Conservation (phyloP, 2,888 invertebrate species). For the Apomyelois bistriatella region DNA sequence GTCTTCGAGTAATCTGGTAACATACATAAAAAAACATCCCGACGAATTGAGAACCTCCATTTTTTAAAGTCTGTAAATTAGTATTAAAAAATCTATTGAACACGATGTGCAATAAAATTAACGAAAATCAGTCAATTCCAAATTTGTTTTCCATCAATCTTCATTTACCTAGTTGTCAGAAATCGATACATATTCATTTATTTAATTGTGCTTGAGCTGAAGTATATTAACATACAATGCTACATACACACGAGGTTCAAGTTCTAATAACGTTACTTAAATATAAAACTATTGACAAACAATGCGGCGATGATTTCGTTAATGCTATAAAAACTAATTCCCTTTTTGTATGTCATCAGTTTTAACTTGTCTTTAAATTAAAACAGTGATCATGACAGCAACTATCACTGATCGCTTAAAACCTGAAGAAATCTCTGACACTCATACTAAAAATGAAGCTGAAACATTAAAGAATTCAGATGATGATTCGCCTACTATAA, state of each 20-base stretch:
- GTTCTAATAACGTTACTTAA: constrained; percentile 13
- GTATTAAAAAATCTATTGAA: too few species aligned
- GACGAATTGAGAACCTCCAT: too few species aligned
- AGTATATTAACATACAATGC: constrained; percentile 14
- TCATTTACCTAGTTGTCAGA: not conserved
- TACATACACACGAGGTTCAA: constrained; percentile 12
- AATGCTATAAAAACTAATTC: not conserved
- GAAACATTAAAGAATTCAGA: constrained; percentile 16
- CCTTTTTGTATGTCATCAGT: not conserved
- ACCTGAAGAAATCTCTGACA: not conserved
- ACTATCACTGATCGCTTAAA: constrained; percentile 12
- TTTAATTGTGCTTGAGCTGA: not conserved
- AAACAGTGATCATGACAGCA: not conserved
- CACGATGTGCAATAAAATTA: not conserved
- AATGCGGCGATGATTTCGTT: constrained; percentile 13
- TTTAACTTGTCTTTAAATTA: not conserved
- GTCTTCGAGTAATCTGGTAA: too few species aligned
- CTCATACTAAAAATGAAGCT: not conserved
- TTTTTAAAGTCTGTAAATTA: too few species aligned
- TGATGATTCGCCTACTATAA: not conserved
- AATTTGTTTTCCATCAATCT: too few species aligned
- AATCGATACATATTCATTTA: not conserved
- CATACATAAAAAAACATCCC: too few species aligned
- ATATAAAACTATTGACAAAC: constrained; percentile 11
- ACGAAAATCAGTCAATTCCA: too few species aligned